Evolutionary conservation across 2,888 invertebrate species (phyloP).

Genomic region (Lottia gigantea): DNA sequence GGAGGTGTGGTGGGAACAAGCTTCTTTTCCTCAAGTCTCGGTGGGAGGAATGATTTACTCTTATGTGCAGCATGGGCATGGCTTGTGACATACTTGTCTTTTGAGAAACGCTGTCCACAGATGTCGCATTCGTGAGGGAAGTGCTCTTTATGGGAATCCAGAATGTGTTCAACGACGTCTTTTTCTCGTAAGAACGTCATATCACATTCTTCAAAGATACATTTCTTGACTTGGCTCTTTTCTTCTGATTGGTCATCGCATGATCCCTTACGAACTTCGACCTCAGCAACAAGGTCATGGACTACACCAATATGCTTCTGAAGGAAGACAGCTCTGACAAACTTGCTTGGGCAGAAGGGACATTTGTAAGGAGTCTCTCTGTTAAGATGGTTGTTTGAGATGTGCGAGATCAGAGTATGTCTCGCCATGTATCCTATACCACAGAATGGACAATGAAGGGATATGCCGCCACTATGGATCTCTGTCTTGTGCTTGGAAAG

Average conservation of each 20-base stretch:
- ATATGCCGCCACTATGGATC: neutral
- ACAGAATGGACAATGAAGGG: conserved; percentile 3
- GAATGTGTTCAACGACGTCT: neutral
- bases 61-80: neutral
- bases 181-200: neutral
- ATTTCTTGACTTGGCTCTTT: neutral
- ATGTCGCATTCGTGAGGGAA: neutral
- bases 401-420: neutral
- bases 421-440: neutral
- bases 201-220: neutral
- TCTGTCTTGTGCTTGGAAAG: neutral
- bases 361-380: neutral
- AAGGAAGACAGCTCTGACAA: neutral
- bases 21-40: neutral
- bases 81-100: conserved; percentile 1
- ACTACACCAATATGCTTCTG: conserved; percentile 8
- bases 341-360: conserved; percentile 1
- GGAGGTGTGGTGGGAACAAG: neutral
- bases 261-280: neutral
- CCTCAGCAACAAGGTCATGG: neutral
- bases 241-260: conserved; percentile 4
- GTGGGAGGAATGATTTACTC: neutral
- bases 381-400: neutral
- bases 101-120: neutral
- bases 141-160: neutral